Percentiles rank a stretch among this genome's conserved stretches.
Evolutionary conservation across 2,797 vertebrate genomes (phyloP).

Genomic region (Lateolabrax maculatus): DNA sequence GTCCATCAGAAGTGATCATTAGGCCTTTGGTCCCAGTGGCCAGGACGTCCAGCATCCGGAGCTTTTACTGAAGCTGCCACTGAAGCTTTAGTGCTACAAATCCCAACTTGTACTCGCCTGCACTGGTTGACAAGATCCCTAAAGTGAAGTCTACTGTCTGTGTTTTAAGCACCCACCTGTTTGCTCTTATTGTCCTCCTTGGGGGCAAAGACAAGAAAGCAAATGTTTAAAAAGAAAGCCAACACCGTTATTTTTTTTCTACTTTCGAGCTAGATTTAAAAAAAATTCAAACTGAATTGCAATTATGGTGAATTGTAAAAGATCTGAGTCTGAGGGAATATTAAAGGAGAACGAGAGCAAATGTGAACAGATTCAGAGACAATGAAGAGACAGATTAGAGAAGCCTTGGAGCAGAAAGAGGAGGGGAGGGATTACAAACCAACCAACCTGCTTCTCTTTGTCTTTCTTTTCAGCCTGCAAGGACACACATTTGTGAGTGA

Average conservation of each 20-base stretch:
- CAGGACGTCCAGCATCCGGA: not conserved
- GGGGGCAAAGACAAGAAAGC: conserved; percentile 31
- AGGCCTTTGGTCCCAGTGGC: not conserved
- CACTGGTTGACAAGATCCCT: not conserved
- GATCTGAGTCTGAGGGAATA: not conserved
- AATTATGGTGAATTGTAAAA: not conserved
- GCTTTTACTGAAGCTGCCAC: not conserved
- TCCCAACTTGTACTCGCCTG: not conserved
- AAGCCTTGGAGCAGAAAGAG: not conserved
- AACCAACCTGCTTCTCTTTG: conserved; percentile 85
- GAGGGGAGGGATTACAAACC: conserved; percentile 5
- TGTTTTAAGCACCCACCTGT: conserved; percentile 73
- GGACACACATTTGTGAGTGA: conserved; percentile 55
- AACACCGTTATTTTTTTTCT: not conserved
- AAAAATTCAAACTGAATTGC: not conserved
- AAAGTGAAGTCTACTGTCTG: not conserved
- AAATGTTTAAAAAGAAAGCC: conserved; percentile 29
- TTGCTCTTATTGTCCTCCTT: conserved; percentile 75
- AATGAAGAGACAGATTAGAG: not conserved
- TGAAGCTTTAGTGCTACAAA: not conserved
- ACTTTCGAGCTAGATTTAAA: not conserved
- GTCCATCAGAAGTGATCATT: not conserved
- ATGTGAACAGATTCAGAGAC: not conserved
- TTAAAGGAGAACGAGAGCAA: not conserved
- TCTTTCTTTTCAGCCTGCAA: conserved; percentile 84